phyloP scores from a whole-genome alignment of 2,797 vertebrate genomes.

The Simalia tracyae region DNA sequence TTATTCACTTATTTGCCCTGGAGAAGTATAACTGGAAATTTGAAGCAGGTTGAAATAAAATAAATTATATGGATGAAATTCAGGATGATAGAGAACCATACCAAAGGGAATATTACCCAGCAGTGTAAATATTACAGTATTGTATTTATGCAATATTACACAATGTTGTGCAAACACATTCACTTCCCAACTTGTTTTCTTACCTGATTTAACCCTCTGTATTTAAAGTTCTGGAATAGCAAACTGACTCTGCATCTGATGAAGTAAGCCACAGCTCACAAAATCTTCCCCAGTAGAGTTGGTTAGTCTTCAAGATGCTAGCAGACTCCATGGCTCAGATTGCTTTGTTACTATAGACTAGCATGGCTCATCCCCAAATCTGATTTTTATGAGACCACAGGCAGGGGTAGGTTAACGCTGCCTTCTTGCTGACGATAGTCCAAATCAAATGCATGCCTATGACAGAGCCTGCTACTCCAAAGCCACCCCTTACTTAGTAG shows the following conservation, averaged over 20 bases:
- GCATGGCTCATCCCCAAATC: no score
- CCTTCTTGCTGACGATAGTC: background rate
- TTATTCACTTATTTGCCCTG: background rate
- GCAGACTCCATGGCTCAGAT: no score
- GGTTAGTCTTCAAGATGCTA: background rate
- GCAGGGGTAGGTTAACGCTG: background rate
- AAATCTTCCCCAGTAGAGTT: background rate
- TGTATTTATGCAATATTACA: background rate
- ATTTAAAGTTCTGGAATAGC: background rate
- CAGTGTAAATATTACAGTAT: background rate
- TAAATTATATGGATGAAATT: background rate
- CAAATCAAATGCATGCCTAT: background rate
- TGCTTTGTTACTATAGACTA: no score
- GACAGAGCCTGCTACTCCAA: background rate
- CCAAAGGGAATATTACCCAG: background rate
- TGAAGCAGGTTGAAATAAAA: background rate
- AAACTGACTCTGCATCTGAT: background rate
- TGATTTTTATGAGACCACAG: background rate
- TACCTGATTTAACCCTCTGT: background rate
- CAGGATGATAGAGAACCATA: background rate
- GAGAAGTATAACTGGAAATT: background rate
- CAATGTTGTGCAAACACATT: background rate
- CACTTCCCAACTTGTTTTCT: background rate
- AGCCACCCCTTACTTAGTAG: background rate
- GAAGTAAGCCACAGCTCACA: background rate